Base-by-base conservation (phyloP, 2,888 invertebrate species). In the Rhagonycha fulva region DNA sequence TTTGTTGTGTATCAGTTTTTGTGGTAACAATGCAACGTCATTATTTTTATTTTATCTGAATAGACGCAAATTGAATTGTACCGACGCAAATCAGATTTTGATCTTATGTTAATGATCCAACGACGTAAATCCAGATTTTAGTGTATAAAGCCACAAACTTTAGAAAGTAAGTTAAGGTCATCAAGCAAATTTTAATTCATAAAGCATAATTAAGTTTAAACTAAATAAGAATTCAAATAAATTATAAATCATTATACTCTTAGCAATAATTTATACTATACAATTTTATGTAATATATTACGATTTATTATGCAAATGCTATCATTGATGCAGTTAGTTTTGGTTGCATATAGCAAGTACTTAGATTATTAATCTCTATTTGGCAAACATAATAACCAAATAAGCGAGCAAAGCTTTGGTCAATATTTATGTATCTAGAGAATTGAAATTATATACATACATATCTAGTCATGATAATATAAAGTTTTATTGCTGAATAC, bases 321-420 rank as follows among this genome's bases (percentile, higher is more conserved):
- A 32, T 32, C 32, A 32, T 32, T 32, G 32, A 63, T 63, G 63
- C 63, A n/a, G 26, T n/a, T 66, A 24, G 19, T 19, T 19, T 19
- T 66, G 19, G 24, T 66, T 66, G 26, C 23, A 24, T 66, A 66
- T 66, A 66, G 26, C 23, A 66, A 66, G 26, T 66, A 47, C 47
- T 47, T 47, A 47, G 63, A 66, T 24, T 66, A 73, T 73, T 73
- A 68, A 69, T 74, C 63, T 32, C 32, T 28, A 69, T 74, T 74
- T 69, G 69, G 62, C 69, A 14, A 74, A 30, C 62, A 74, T 70
- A 62, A 11, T 74, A 74, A 63, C 62, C 69, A 74, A 74, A 74
- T 74, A 66, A 66, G 24, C 63, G 19, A 66, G 63, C 69, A 74
- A 74, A 74, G 62, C 69, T 74, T 69, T 63, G 74, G 69, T 70